Percentiles rank a stretch among this genome's conserved stretches.
Conservation (phyloP, 35 echinoderm and acorn worm genomes). For the Ophioderma brevispina region DNA sequence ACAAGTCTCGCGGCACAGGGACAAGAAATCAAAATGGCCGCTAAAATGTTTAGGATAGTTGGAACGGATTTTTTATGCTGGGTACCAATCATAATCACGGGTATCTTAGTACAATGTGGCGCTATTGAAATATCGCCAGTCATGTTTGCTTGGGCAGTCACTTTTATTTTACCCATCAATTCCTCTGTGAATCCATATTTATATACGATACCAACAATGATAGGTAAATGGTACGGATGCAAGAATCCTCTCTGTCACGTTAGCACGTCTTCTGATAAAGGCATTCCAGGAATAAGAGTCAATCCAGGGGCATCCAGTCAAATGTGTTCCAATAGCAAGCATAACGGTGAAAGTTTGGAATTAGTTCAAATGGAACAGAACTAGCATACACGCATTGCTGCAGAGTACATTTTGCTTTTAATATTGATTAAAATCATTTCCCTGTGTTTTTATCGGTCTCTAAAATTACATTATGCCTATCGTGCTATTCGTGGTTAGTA, state of each 20-base stretch:
- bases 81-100: background rate
- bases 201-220: background rate
- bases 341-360: too few relatives aligned
- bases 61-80: background rate
- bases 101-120: background rate
- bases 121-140: background rate
- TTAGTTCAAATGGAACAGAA: too few relatives aligned
- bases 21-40: background rate
- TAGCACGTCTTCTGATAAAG: background rate
- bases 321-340: too few relatives aligned
- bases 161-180: background rate
- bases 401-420: too few relatives aligned
- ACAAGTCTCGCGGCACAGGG: background rate
- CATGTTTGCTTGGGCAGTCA: background rate
- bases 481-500: too few relatives aligned
- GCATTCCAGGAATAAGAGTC: too few relatives aligned
- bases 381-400: too few relatives aligned
- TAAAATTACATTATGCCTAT: too few relatives aligned
- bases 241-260: background rate
- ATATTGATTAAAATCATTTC: too few relatives aligned
- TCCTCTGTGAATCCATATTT: background rate
- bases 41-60: background rate
- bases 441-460: too few relatives aligned
- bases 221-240: background rate
- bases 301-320: too few relatives aligned